Base-by-base conservation (phyloP, 2,888 invertebrate genomes). In the Horisme vitalbata region DNA sequence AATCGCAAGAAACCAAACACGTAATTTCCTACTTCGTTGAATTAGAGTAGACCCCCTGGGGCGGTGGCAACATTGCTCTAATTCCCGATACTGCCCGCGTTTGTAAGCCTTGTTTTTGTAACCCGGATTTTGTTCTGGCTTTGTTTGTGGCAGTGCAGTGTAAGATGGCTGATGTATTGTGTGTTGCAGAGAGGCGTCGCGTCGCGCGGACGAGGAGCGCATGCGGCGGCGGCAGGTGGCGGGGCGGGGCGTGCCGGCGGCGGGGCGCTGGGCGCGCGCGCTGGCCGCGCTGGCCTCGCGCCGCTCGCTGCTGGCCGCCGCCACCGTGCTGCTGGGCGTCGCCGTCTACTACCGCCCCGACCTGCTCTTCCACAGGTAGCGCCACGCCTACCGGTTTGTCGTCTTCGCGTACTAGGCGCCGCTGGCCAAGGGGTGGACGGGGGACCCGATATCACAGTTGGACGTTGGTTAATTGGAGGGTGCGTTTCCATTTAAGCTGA, bases 321-420 rank as follows among this genome's bases (percentile, higher is more conserved):
- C 72, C 83, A 44, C 86, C 51, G 70, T 92, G 49, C 75, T 92
- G 34, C 67, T 92, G 48, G 92, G 92, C 59, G 86, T 91, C 52
- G 92, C 91, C 73, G 90, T 91, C 24, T 92, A 91, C 82, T 91
- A 90, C 79, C 78, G 92, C 21, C 91, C 89, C 56, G 91, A 91
- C 37, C 65, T 85, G 43, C 59, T 76, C 14, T 68, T 79, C 69
- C 59, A 59, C 75, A 84, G 85, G 83, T 89, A 90, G 86, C 88
- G 85, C 56, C 79, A 73, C 68, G 77, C 74, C 10, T 89, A 83
- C 69, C 83, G 75, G 74, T 75, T 90, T 69, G 84, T 86, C 58
- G 59, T 89, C 43, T 85, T 89, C 75, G 64, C 71, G 51, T 62
- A 80, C 23, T 83, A 77, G 65, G 53, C 14, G 13, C n/a, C n/a